A percentile compares a stretch with the other conserved stretches of the same genome.
Evolutionary conservation across 2,888 invertebrate species (phyloP).

Genomic region (Endotricha flammealis): DNA sequence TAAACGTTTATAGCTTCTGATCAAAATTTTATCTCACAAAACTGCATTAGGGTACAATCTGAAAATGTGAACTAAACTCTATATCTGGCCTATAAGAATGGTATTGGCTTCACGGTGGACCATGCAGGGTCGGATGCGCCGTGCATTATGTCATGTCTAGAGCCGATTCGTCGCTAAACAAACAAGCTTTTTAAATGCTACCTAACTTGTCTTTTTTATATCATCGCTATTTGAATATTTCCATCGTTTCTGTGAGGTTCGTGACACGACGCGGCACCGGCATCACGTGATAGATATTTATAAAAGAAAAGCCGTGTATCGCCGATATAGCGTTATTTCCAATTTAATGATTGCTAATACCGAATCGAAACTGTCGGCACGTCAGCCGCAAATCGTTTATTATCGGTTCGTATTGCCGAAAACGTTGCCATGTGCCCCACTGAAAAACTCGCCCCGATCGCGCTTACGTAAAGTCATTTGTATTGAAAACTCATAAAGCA

Average conservation of each 20-base stretch:
- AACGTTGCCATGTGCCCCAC: conserved; percentile 26
- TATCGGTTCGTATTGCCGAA: conserved; percentile 43
- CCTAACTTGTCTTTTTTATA: conserved; percentile 78
- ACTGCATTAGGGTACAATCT: too few species aligned
- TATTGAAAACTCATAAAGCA: neutral
- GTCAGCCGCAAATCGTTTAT: conserved; percentile 56
- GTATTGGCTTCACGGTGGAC: too few species aligned
- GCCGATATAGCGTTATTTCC: conserved; percentile 75
- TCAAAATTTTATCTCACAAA: too few species aligned
- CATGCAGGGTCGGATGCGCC: conserved; percentile 48
- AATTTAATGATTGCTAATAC: conserved; percentile 78
- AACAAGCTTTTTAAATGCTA: conserved; percentile 79
- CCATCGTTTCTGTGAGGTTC: conserved; percentile 70
- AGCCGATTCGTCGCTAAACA: conserved; percentile 73
- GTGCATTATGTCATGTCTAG: conserved; percentile 68
- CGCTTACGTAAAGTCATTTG: neutral
- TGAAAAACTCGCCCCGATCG: neutral
- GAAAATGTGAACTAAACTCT: too few species aligned
- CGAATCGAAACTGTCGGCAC: conserved; percentile 64
- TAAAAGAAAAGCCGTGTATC: conserved; percentile 75
- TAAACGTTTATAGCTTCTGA: too few species aligned
- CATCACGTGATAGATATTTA: conserved; percentile 77
- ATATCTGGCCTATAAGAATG: too few species aligned
- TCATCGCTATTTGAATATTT: conserved; percentile 77
- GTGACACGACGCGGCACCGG: conserved; percentile 74